These are phyloP conservation scores for Odontamblyopus lacepedii DNA, from an alignment of 2,797 vertebrate genomes.

Conservation along the genomic window DNA sequence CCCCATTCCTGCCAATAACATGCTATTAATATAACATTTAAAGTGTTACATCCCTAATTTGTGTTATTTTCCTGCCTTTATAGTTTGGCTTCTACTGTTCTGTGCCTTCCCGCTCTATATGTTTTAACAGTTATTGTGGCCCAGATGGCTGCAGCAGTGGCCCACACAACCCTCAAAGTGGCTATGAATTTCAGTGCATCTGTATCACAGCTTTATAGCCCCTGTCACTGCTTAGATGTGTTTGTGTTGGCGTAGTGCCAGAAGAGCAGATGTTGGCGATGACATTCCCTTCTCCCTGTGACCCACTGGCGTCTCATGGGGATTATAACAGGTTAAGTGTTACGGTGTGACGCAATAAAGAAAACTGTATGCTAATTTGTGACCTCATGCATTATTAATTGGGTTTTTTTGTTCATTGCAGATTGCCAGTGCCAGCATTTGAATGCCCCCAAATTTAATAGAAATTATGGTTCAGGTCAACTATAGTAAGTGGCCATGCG, in stretches of 20 bases:
- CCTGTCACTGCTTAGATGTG: conserved; percentile 52
- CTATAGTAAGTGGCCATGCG: too few relatives aligned
- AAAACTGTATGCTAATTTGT: not conserved
- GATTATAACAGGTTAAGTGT: conserved; percentile 20
- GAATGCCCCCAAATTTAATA: too few relatives aligned
- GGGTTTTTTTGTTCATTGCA: too few relatives aligned
- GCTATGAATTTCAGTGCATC: conserved; percentile 46
- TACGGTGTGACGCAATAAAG: not conserved
- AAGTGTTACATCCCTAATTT: conserved; percentile 22
- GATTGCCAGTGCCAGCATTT: too few relatives aligned
- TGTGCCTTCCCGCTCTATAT: conserved; percentile 19
- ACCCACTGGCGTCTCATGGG: conserved; percentile 30
- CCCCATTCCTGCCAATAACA: conserved; percentile 16
- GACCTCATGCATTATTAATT: too few relatives aligned
- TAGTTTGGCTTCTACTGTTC: conserved; percentile 32
- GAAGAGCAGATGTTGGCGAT: conserved; percentile 59
- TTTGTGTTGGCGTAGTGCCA: conserved; percentile 37
- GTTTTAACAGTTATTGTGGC: conserved; percentile 57
- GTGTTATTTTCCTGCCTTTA: conserved; percentile 34
- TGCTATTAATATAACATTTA: conserved; percentile 29
- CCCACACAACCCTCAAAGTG: conserved; percentile 58
- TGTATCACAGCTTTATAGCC: conserved; percentile 61
- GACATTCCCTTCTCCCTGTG: conserved; percentile 33
- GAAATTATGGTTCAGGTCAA: too few relatives aligned
- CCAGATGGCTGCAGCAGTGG: conserved; percentile 18